phyloP scores from a whole-genome alignment of 2,113 vertebrate genomes.

The Stegostoma tigrinum region DNA sequence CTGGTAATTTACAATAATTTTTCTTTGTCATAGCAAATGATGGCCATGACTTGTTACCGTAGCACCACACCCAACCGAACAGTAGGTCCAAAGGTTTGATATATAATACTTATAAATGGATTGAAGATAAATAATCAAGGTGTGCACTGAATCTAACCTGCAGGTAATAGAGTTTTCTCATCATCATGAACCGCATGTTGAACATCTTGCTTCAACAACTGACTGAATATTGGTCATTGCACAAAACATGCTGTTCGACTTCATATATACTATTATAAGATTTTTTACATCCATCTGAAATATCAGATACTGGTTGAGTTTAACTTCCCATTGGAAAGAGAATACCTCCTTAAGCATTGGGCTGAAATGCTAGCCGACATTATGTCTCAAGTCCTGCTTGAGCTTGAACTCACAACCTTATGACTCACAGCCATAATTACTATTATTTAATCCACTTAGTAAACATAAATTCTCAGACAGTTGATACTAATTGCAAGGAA shows the following conservation, averaged over 20 bases:
- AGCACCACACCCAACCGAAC: not conserved
- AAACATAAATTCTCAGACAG: not conserved
- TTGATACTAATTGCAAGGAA: not conserved
- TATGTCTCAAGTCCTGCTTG: not conserved
- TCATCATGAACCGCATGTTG: not conserved
- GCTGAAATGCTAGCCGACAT: not conserved
- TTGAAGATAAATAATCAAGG: not conserved
- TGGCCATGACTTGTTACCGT: not conserved
- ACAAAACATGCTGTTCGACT: not conserved
- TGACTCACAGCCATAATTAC: conserved; percentile 12
- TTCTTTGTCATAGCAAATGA: not conserved
- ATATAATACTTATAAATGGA: not conserved
- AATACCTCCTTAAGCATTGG: not conserved
- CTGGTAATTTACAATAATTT: not conserved
- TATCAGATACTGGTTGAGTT: not conserved
- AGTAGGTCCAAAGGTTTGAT: not conserved
- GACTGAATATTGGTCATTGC: not conserved
- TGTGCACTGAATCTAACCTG: not conserved
- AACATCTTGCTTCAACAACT: not conserved
- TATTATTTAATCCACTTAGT: not conserved
- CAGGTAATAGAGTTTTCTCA: not conserved
- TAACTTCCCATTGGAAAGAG: not conserved
- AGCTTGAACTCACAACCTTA: not conserved
- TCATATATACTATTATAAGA: not conserved
- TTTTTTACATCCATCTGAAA: not conserved